These are phyloP conservation scores for Odocoileus hemionus DNA, from an alignment of 2,113 vertebrate species.

Conservation along the genomic window DNA sequence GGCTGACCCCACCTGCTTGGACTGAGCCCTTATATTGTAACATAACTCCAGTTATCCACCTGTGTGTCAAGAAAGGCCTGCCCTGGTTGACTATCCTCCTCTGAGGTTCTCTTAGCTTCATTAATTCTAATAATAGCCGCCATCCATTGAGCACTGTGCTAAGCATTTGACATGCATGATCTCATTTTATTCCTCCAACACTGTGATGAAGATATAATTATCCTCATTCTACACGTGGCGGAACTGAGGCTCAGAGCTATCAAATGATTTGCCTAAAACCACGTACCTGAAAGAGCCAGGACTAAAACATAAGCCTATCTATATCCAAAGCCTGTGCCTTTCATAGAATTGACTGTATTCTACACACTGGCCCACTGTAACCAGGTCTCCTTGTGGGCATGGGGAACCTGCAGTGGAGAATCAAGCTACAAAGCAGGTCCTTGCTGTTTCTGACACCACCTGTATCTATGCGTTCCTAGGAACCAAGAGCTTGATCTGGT, in stretches of 20 bases:
- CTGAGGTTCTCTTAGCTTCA: constrained; percentile 50
- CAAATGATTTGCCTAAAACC: constrained; percentile 43
- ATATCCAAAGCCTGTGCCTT: neutral
- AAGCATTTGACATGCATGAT: constrained; percentile 40
- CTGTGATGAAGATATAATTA: constrained; percentile 43
- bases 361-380: neutral
- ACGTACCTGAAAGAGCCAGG: neutral
- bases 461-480: neutral
- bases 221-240: constrained; percentile 18
- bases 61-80: neutral
- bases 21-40: neutral
- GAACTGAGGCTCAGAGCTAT: constrained; percentile 21
- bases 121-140: constrained; percentile 59
- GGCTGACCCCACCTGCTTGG: neutral
- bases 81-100: neutral
- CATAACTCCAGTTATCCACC: neutral
- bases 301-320: neutral
- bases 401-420: neutral
- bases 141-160: neutral
- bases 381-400: neutral
- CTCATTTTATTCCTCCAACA: constrained; percentile 43
- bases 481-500: neutral
- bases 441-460: neutral
- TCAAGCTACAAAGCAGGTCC: neutral
- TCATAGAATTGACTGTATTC: neutral